A percentile compares a stretch with the other conserved stretches of the same genome.
Conservation (phyloP, 2,797 vertebrate species). For the Tamandua tetradactyla region DNA sequence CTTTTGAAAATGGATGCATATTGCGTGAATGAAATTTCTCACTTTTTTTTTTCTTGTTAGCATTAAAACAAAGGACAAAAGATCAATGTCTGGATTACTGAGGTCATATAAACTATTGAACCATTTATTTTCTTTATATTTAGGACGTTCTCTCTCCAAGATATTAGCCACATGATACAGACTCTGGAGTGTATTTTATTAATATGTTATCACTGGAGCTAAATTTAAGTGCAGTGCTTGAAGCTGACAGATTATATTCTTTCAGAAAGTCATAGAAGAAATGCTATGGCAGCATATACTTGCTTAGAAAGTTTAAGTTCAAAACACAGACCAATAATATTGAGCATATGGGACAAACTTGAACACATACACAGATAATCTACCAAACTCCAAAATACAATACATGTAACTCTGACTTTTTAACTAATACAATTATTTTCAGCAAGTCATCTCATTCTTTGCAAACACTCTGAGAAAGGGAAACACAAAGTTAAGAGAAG, state of each 20-base stretch:
- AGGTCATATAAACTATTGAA: not conserved
- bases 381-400: not conserved
- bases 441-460: not conserved
- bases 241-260: not conserved
- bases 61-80: conserved; percentile 36
- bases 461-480: not conserved
- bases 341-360: conserved; percentile 4
- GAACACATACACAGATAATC: not conserved
- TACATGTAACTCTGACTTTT: not conserved
- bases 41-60: not conserved
- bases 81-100: not conserved
- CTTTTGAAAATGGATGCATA: conserved; percentile 40
- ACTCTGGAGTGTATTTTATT: not conserved
- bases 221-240: not conserved
- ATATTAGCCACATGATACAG: conserved; percentile 13
- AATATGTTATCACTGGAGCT: not conserved
- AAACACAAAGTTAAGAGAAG: not conserved
- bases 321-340: not conserved
- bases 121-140: conserved; percentile 1
- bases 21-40: conserved; percentile 3
- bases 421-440: not conserved
- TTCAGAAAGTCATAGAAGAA: conserved; percentile 8
- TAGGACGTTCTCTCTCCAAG: not conserved
- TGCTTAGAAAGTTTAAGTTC: conserved; percentile 40
- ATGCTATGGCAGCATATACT: not conserved